These are phyloP conservation scores for Hydropsyche betteni DNA, from an alignment of 2,888 invertebrate species.

Conservation along the genomic window DNA sequence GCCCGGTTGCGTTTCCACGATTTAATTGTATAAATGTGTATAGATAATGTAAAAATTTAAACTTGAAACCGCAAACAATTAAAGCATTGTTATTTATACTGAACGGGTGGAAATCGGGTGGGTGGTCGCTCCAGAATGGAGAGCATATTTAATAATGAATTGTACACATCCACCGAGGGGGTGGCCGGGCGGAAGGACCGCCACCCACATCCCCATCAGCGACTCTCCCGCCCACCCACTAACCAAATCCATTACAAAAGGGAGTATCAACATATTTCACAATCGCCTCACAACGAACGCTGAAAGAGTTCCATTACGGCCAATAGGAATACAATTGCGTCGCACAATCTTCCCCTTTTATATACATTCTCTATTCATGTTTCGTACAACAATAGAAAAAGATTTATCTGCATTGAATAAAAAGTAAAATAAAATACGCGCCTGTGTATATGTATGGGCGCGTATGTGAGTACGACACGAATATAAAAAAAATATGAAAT, in stretches of 20 bases:
- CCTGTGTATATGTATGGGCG: background rate
- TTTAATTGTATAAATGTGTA: background rate
- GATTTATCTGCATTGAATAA: constrained; percentile 52
- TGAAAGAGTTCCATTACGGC: constrained; percentile 52
- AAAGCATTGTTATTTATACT: constrained; percentile 46
- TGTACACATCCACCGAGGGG: constrained; percentile 26
- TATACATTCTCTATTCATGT: constrained; percentile 52
- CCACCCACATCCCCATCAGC: constrained; percentile 13
- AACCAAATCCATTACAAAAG: constrained; percentile 52
- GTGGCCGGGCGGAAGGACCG: constrained; percentile 1
- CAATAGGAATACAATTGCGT: constrained; percentile 52
- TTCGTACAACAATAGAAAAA: constrained; percentile 52
- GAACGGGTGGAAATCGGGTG: background rate
- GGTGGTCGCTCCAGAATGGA: background rate
- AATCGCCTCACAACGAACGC: constrained; percentile 51
- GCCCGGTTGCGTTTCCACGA: background rate
- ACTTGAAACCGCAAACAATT: constrained; percentile 36
- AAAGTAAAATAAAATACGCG: constrained; percentile 47
- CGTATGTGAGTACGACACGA: background rate
- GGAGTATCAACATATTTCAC: constrained; percentile 52
- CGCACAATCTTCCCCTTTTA: constrained; percentile 52
- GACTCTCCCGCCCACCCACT: constrained; percentile 42
- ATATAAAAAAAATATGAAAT: background rate
- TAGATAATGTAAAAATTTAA: no score
- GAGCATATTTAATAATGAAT: constrained; percentile 50